Percentiles rank a stretch among this genome's conserved stretches.
Evolutionary conservation across 2,113 vertebrate genomes (phyloP).

Genomic region (Hylia prasina): DNA sequence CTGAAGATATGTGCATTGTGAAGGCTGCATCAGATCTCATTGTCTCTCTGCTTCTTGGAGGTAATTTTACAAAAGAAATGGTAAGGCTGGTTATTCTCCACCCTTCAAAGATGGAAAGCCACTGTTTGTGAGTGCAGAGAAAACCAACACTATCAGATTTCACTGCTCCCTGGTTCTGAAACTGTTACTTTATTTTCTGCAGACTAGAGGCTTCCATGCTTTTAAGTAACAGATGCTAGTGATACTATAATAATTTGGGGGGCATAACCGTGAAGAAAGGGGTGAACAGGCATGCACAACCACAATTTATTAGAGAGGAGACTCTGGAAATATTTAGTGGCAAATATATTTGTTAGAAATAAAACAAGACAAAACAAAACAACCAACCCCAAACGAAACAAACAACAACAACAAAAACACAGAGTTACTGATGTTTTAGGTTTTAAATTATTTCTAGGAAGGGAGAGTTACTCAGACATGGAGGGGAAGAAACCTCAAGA

Average conservation of each 20-base stretch:
- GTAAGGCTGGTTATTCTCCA: neutral
- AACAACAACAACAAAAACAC: too few species aligned
- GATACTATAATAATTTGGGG: neutral
- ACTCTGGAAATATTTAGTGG: neutral
- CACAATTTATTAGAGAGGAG: neutral
- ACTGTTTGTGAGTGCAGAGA: neutral
- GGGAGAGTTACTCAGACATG: neutral
- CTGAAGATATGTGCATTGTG: conserved; percentile 82
- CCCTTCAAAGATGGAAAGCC: neutral
- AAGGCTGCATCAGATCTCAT: conserved; percentile 88
- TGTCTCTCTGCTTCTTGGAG: conserved; percentile 84
- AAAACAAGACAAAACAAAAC: too few species aligned
- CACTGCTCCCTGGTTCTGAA: neutral
- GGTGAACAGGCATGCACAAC: neutral
- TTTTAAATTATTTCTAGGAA: neutral
- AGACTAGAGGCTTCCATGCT: neutral
- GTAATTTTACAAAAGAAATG: conserved; percentile 77
- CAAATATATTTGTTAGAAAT: neutral
- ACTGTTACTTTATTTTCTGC: neutral
- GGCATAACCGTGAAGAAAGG: accelerated
- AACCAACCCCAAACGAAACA: too few species aligned
- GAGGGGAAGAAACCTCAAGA: neutral
- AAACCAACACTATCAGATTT: neutral
- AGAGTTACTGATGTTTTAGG: neutral
- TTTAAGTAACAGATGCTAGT: neutral